These are phyloP conservation scores for Zaprionus vittiger DNA, from an alignment of 1,140 invertebrate genomes.

Conservation along the genomic window DNA sequence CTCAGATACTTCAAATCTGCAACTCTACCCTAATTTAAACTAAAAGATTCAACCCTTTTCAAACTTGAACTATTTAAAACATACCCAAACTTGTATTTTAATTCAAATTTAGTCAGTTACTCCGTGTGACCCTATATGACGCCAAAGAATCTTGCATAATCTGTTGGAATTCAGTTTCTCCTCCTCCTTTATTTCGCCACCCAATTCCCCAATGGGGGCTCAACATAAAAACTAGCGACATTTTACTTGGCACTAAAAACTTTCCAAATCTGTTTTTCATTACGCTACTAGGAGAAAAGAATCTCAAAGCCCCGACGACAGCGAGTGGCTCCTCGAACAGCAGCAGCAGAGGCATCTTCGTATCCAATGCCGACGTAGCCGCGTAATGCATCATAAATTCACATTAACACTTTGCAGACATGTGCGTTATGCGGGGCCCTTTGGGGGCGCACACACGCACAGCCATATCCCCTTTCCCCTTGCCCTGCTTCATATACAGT, in stretches of 20 bases:
- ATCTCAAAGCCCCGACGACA: constrained; percentile 38
- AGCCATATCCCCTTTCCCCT: background rate
- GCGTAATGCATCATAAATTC: constrained; percentile 82
- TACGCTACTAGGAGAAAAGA: constrained; percentile 50
- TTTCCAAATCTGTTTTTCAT: constrained; percentile 79
- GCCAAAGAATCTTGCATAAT: constrained; percentile 26
- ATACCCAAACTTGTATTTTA: background rate
- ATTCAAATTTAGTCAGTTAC: background rate
- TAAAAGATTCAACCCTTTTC: too few relatives aligned
- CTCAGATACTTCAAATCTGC: too few relatives aligned
- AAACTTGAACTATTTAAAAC: background rate
- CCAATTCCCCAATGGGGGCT: constrained; percentile 19
- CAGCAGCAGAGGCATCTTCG: constrained; percentile 26
- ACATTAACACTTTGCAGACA: constrained; percentile 82
- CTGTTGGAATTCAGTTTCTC: background rate
- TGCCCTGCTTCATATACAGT: too few relatives aligned
- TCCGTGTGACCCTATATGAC: background rate
- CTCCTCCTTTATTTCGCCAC: constrained; percentile 12
- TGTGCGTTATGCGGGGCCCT: constrained; percentile 64
- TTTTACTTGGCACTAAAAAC: constrained; percentile 55
- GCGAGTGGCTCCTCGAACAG: constrained; percentile 13
- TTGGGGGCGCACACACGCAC: constrained; percentile 33
- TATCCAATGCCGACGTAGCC: constrained; percentile 35
- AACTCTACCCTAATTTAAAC: too few relatives aligned
- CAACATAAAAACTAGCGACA: constrained; percentile 59